Base-by-base conservation (phyloP, 2,797 vertebrate species). In the Eurystomus glaucurus region DNA sequence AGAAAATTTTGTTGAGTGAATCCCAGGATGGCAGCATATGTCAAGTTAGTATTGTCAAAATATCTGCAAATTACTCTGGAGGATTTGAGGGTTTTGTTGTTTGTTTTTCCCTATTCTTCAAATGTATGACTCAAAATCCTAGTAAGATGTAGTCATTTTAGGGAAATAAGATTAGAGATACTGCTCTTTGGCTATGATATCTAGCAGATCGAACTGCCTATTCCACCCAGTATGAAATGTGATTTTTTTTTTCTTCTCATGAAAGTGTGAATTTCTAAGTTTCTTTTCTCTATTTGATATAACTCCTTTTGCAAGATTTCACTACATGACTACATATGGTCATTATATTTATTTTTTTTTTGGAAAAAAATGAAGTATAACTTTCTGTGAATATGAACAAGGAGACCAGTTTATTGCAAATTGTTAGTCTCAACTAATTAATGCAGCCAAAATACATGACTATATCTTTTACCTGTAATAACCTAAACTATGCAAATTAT, bases 341-440 rank as follows among this genome's bases (percentile, higher is more conserved):
- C 10, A 18, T 75, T 88, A 66, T 50, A 69, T 45, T 45, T 4
- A 74, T 18, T 64, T 76, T 62, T 64, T 54, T 61, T 23, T 19
- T 14, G 19, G 11, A 22, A 65, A 69, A 95, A 96, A 83, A 22
- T 31, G 14, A 82, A 95, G 2, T 64, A 20, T 9, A 50, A 10
- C 2, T 96, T 85, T 95, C 46, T 74, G 35, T 72, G 50, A 41
- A 14, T 93, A 14, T 64, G 57, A 58, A 20, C 26, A 33, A 72
- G 23, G 15, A 83, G 37, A 83, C 15, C 21, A 72, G 19, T 95
- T 93, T 85, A 60, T 76, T 95, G 12, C 57, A 48, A 23, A 31
- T 54, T 3, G 1, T 50, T 75, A 84, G 25, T 26, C 70, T 97
- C 46, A 97, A 88, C 37, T 95, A 93, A 92, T 90, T 92, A 89